phyloP scores from a whole-genome alignment of 2,797 vertebrate species.

The Dipus sagitta region DNA sequence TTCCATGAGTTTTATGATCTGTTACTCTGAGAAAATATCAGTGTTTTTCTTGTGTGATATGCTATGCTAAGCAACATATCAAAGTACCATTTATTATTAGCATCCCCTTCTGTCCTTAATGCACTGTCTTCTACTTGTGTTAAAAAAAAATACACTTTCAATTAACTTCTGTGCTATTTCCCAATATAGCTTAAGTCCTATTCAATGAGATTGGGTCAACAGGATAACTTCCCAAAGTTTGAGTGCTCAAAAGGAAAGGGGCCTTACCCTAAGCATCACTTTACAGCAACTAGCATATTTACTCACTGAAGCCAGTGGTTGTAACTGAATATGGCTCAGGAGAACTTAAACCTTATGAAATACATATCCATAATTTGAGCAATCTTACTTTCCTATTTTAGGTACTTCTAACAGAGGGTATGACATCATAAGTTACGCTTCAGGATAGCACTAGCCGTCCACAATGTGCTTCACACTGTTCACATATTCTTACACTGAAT shows the following conservation, averaged over 20 bases:
- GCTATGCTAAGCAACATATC: background rate
- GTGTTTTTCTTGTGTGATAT: background rate
- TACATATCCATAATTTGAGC: background rate
- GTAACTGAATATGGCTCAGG: background rate
- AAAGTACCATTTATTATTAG: background rate
- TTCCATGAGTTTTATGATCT: background rate
- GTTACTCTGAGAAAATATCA: background rate
- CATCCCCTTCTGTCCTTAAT: background rate
- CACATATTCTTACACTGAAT: slow-evolving; percentile 4
- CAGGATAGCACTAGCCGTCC: background rate
- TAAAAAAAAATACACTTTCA: background rate
- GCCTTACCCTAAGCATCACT: background rate
- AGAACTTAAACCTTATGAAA: slow-evolving; percentile 41
- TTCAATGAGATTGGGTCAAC: background rate
- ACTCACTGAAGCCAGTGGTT: background rate
- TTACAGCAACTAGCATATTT: background rate
- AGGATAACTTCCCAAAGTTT: slow-evolving; percentile 2
- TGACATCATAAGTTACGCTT: background rate
- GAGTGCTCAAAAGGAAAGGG: background rate
- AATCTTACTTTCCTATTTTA: background rate
- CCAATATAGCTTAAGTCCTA: background rate
- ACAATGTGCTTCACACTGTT: background rate
- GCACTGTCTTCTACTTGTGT: background rate
- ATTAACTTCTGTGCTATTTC: slow-evolving; percentile 1
- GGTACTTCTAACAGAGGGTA: background rate